phyloP scores from a whole-genome alignment of 2,888 invertebrate species.

The Cepaea hortensis region DNA sequence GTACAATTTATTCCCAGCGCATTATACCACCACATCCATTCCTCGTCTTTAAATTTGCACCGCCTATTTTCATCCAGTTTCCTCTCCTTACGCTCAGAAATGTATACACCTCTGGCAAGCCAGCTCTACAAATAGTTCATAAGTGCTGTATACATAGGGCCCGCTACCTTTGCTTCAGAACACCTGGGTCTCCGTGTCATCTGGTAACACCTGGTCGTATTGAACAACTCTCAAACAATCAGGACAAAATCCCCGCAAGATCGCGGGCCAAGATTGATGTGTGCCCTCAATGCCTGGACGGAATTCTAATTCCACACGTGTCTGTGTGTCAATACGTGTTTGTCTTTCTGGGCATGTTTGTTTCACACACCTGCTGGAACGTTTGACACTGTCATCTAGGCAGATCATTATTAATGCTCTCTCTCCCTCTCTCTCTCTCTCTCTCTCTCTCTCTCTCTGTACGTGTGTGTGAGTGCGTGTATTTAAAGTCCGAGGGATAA shows the following conservation, averaged over 20 bases:
- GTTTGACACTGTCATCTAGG: background rate
- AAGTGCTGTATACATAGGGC: background rate
- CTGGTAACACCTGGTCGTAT: background rate
- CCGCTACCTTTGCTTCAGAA: background rate
- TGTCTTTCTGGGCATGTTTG: background rate
- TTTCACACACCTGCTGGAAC: background rate
- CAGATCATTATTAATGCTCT: too few species aligned
- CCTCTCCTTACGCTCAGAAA: background rate
- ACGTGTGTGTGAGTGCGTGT: too few species aligned
- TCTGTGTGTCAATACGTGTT: slow-evolving; percentile 23
- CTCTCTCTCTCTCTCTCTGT: background rate
- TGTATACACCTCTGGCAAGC: background rate
- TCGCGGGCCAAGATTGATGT: background rate
- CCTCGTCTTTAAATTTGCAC: too few species aligned
- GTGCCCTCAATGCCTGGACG: background rate
- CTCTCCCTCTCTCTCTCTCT: too few species aligned
- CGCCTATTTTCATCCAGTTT: background rate
- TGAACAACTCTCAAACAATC: slow-evolving; percentile 19
- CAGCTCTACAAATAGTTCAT: background rate
- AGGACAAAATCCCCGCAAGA: background rate
- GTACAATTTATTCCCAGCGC: too few species aligned
- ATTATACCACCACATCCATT: too few species aligned
- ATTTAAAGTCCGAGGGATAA: too few species aligned
- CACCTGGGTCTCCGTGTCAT: background rate
- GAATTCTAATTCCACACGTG: background rate